Conservation (phyloP, 2,113 vertebrate genomes). For the Numida meleagris region DNA sequence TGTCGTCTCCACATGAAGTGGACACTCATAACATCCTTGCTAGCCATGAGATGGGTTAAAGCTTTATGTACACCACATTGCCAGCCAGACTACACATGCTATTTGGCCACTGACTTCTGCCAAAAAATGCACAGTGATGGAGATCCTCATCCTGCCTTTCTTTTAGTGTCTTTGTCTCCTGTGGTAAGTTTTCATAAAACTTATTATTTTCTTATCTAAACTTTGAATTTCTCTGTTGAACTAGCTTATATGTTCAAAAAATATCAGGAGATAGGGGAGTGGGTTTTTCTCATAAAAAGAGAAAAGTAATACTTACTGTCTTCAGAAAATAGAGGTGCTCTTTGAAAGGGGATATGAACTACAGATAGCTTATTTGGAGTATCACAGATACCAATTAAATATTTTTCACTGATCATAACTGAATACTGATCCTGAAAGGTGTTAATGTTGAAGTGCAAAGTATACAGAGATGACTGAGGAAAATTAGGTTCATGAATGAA, state of each 20-base stretch:
- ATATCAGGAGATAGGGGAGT: not conserved
- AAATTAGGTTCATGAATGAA: slow-evolving; percentile 45
- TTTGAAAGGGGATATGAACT: not conserved
- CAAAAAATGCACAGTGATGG: too few relatives aligned
- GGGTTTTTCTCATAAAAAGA: not conserved
- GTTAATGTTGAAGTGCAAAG: not conserved
- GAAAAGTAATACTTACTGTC: not conserved
- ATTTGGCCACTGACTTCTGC: not conserved
- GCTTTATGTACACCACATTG: not conserved
- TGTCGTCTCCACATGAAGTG: not conserved
- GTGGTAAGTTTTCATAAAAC: not conserved
- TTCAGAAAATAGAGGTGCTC: not conserved
- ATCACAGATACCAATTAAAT: not conserved
- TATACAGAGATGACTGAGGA: not conserved
- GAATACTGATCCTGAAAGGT: not conserved
- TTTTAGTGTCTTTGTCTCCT: not conserved
- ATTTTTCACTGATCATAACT: not conserved
- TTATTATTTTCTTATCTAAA: not conserved
- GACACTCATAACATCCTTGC: not conserved
- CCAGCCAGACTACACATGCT: fast-evolving
- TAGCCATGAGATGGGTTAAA: not conserved
- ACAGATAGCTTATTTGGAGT: not conserved
- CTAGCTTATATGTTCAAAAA: not conserved
- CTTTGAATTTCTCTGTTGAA: not conserved
- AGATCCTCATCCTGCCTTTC: not conserved